Percentiles rank a stretch among this genome's conserved stretches.
Conservation (phyloP, 92 coral and sea anemone species). For the Plumapathes pennacea region DNA sequence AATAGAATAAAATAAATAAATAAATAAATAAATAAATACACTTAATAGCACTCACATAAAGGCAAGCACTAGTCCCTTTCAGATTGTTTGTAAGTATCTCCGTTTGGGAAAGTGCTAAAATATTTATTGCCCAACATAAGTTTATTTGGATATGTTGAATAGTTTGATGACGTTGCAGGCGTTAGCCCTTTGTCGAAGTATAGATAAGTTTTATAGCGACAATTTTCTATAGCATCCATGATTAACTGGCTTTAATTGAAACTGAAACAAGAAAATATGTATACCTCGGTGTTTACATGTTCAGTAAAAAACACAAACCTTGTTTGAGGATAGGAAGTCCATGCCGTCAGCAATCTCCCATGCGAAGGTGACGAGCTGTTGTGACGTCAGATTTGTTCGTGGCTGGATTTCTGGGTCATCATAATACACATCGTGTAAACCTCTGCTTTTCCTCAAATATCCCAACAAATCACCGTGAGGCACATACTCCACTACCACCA, state of each 20-base stretch:
- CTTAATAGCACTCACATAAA: no score
- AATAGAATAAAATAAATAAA: no score
- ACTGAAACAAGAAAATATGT: background rate
- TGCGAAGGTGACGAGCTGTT: slow-evolving; percentile 48
- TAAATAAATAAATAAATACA: no score
- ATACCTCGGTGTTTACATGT: background rate
- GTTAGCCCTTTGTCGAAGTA: no score
- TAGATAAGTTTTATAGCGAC: no score
- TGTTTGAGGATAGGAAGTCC: slow-evolving; percentile 56
- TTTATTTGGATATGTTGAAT: no score
- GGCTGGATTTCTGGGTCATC: slow-evolving; percentile 63
- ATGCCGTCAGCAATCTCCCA: slow-evolving; percentile 69
- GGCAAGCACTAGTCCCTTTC: no score
- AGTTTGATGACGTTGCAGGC: no score
- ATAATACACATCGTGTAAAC: slow-evolving; percentile 54
- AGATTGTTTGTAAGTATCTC: no score
- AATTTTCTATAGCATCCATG: no score
- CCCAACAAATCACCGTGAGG: slow-evolving; percentile 46
- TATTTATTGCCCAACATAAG: no score
- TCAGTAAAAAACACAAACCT: slow-evolving; percentile 16
- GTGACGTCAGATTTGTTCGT: slow-evolving; percentile 51
- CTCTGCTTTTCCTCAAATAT: slow-evolving; percentile 65
- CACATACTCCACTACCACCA: slow-evolving; percentile 46
- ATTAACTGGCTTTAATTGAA: background rate
- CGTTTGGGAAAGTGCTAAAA: no score